phyloP scores from a whole-genome alignment of 2,797 vertebrate genomes.

The Fistularia tabacaria region DNA sequence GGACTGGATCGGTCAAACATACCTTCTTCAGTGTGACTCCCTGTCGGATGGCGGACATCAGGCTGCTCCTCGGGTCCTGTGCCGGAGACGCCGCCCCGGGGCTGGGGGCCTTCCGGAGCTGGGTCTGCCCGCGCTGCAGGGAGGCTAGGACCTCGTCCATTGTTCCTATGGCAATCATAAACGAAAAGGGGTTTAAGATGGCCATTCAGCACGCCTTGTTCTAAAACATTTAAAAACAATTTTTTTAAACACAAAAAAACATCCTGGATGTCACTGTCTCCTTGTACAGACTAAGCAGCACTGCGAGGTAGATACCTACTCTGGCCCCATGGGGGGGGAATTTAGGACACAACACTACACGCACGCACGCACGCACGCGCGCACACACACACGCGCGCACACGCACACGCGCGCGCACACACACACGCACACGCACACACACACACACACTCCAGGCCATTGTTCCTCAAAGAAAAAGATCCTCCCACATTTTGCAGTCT shows the following conservation, averaged over 20 bases:
- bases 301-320: slow-evolving; percentile 36
- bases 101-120: slow-evolving; percentile 67
- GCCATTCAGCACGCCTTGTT: not conserved
- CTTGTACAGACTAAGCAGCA: too few relatives aligned
- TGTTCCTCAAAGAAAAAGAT: not conserved
- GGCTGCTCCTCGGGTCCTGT: slow-evolving; percentile 67
- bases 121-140: slow-evolving; percentile 76
- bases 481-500: not conserved
- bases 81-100: slow-evolving; percentile 8
- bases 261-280: slow-evolving; percentile 17
- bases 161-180: slow-evolving; percentile 69
- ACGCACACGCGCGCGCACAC: too few relatives aligned
- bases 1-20: slow-evolving; percentile 4
- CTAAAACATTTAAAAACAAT: not conserved
- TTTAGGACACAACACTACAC: slow-evolving; percentile 41
- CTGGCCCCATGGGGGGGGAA: slow-evolving; percentile 32
- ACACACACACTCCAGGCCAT: not conserved
- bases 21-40: slow-evolving; percentile 88
- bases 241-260: too few relatives aligned
- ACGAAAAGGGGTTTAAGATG: not conserved
- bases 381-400: not conserved
- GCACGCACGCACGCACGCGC: not conserved
- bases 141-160: slow-evolving; percentile 95
- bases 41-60: slow-evolving; percentile 85
- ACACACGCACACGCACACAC: not conserved